Percentiles rank a stretch among this genome's conserved stretches.
phyloP scores from a whole-genome alignment of 2,113 vertebrate species.

The Syngnathus typhle region DNA sequence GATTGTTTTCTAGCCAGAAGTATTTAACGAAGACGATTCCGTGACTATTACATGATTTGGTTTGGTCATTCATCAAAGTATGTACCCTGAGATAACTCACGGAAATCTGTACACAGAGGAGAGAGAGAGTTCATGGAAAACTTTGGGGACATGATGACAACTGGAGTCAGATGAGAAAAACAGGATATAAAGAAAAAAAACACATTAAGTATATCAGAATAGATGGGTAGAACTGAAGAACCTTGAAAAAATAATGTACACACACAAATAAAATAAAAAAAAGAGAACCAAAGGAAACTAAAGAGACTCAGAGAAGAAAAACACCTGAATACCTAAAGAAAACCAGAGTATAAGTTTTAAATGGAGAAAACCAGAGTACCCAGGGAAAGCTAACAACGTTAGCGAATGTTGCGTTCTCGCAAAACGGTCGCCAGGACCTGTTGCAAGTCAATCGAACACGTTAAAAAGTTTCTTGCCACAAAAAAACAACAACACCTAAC shows the following conservation, averaged over 20 bases:
- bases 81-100: neutral
- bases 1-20: neutral
- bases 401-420: too few species aligned
- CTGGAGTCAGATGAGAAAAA: neutral
- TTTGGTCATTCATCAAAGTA: neutral
- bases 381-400: neutral
- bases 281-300: neutral
- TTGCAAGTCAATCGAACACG: too few species aligned
- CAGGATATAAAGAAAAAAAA: too few species aligned
- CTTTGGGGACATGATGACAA: neutral
- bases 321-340: too few species aligned
- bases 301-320: too few species aligned
- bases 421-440: too few species aligned
- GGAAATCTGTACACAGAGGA: neutral
- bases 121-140: too few species aligned
- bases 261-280: too few species aligned
- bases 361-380: neutral
- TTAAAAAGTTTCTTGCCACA: too few species aligned
- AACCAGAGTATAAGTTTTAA: neutral
- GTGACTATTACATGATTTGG: neutral
- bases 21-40: neutral
- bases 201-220: neutral
- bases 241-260: neutral
- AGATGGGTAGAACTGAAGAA: neutral
- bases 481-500: too few species aligned